phyloP scores from a whole-genome alignment of 2,113 vertebrate genomes.

The Chloropsis cyanopogon region DNA sequence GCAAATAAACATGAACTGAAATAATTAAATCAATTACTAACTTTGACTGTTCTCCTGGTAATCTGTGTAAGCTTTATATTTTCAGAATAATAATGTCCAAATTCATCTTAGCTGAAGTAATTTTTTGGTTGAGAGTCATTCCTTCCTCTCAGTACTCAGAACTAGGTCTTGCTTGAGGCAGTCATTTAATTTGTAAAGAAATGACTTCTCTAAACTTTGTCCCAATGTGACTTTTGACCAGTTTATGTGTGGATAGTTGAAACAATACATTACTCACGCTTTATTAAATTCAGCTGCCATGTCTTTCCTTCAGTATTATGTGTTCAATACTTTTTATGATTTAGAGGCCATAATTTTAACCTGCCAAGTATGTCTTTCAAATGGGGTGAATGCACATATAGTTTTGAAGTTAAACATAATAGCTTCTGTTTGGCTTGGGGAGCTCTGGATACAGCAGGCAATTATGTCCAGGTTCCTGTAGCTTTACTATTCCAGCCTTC shows the following conservation, averaged over 20 bases:
- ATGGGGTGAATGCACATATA: not conserved
- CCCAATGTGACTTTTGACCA: not conserved
- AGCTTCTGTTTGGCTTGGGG: not conserved
- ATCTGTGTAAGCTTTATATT: not conserved
- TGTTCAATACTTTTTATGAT: not conserved
- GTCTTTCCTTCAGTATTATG: not conserved
- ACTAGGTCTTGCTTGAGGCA: conserved; percentile 24
- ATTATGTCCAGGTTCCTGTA: not conserved
- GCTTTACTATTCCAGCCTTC: not conserved
- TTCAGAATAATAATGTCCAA: conserved; percentile 13
- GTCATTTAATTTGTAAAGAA: conserved; percentile 21
- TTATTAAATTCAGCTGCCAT: not conserved
- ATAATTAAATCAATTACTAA: conserved; percentile 19
- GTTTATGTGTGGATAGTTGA: not conserved
- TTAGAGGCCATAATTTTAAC: not conserved
- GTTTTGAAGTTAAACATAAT: not conserved
- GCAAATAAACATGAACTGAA: conserved; percentile 35
- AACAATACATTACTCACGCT: not conserved
- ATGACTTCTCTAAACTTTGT: conserved; percentile 21
- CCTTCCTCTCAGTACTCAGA: not conserved
- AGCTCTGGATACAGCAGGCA: not conserved
- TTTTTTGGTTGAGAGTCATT: not conserved
- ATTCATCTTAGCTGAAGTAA: conserved; percentile 7
- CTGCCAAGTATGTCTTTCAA: not conserved
- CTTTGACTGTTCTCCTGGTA: conserved; percentile 7